A percentile compares a stretch with the other conserved stretches of the same genome.
Conservation (phyloP, 2,113 vertebrate genomes). For the Thermophis baileyi region DNA sequence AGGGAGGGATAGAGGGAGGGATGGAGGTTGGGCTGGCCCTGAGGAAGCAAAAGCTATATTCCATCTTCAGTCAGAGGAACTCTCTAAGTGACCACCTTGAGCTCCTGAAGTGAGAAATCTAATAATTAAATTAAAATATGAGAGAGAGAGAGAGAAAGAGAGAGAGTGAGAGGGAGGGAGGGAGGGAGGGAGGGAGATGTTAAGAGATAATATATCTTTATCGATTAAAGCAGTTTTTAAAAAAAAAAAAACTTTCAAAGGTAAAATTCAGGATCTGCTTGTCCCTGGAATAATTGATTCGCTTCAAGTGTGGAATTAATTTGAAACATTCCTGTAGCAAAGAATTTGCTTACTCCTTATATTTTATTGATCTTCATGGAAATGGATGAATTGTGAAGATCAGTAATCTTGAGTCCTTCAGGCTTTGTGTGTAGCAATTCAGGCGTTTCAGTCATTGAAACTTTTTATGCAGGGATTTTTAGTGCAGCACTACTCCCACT, state of each 20-base stretch:
- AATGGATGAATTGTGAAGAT: neutral
- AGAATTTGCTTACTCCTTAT: neutral
- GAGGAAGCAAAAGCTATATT: neutral
- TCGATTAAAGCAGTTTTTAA: neutral
- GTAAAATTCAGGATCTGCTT: slow-evolving; percentile 84
- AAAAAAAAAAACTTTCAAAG: slow-evolving; percentile 60
- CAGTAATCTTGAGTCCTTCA: neutral
- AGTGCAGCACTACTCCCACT: neutral
- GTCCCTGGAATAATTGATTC: slow-evolving; percentile 66
- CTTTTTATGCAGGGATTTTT: neutral
- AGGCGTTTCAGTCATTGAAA: neutral
- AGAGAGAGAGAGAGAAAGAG: neutral
- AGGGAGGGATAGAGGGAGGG: too few relatives aligned
- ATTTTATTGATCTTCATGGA: neutral
- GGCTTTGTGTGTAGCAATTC: neutral
- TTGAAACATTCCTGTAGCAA: neutral
- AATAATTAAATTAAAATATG: neutral
- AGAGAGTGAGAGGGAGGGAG: too few relatives aligned
- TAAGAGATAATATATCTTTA: neutral
- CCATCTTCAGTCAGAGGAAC: neutral
- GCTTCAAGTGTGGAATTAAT: neutral
- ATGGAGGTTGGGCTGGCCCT: neutral
- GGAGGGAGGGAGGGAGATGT: neutral
- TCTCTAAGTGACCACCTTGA: neutral
- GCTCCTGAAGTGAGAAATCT: neutral